Evolutionary conservation across 2,797 vertebrate species (phyloP), one percentile per base, ranked within the genome.

Genomic region (Denticeps clupeoides): DNA sequence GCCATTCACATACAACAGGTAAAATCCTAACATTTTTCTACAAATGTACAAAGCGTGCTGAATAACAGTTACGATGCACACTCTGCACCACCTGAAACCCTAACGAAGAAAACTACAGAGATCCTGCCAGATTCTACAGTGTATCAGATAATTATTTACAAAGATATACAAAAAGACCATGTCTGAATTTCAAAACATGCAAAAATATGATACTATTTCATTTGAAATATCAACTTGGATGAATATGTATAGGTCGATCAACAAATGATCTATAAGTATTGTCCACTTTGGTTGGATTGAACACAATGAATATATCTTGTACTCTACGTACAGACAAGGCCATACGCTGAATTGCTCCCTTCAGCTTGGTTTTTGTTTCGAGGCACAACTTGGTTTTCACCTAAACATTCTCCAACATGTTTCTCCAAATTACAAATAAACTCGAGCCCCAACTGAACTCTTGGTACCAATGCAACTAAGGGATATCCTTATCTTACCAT

Each of bases 91-190:
- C n/a, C n/a, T n/a, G 55, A 62, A 47, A 70, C 46, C 68, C 4
- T 23, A 53, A 60, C 53, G 45, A 25, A 47, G 41, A 51, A 41
- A 53, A 45, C 48, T 57, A 68, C 57, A 66, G 63, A 73, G 62
- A 59, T 64, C 75, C 59, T 68, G 63, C 65, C 22, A 13, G 11
- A 12, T 57, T 61, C 72, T 56, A 55, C 67, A 69, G 62, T 75
- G 71, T 75, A 79, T 67, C 68, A 73, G 73, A 74, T 62, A 78
- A 74, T 57, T 85, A 86, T 86, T 82, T 85, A 87, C 85, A 87
- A 45, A 79, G 70, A 84, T 84, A 74, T 86, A 86, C 80, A 84
- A 80, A 83, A 80, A 69, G 66, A 83, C 73, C 72, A 76, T 63
- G 63, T 76, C 71, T 70, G 70, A 70, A 64, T 68, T 71, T 64